Base-by-base conservation (phyloP, 2,888 invertebrate species). In the Lagria hirta region DNA sequence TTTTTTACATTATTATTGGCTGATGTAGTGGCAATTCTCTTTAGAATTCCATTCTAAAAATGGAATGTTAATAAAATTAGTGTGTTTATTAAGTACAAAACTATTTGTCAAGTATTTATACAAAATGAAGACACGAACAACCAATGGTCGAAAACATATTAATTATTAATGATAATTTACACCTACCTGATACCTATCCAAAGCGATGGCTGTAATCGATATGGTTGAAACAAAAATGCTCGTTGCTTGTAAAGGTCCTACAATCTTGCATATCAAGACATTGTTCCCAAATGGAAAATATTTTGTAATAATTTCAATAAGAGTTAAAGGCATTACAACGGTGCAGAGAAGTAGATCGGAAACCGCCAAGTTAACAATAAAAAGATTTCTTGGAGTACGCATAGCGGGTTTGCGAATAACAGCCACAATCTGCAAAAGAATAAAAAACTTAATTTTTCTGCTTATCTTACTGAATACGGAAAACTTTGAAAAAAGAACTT, bases 191-290 rank as follows among this genome's bases (percentile, higher is more conserved):
- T 88, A 88, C 72, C 89, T 76, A 65, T 89, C 89, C 67, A 89
- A 74, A 14, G 89, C 87, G 55, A 95, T 95, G 4, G 94, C 93
- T 2, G 93, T 91, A 57, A 95, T 95, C 52, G 91, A 89, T 64
- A 95, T 89, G 1, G 93, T 93, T 0, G 93, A 94, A 0, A 95
- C 92, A 68, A 92, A 95, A 56, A 93, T 89, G 61, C 91, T 93
- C 49, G 88, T 86, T 1, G 90, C 94, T 67, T 94, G 92, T 29
- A 92, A 79, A 48, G 87, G 85, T 0, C 89, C 88, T 52, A 90
- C 86, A 52, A 90, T 80, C 70, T 93, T 93, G 71, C 95, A 95
- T 37, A 86, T 73, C 52, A 84, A 76, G 2, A 79, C 81, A 71
- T 87, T 81, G 60, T 83, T 80, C 6, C 93, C 92, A 23, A 94